Percentiles rank a stretch among this genome's conserved stretches.
These are phyloP conservation scores for Pseudochaenichthys georgianus DNA, from an alignment of 2,797 vertebrate species.

Conservation along the genomic window DNA sequence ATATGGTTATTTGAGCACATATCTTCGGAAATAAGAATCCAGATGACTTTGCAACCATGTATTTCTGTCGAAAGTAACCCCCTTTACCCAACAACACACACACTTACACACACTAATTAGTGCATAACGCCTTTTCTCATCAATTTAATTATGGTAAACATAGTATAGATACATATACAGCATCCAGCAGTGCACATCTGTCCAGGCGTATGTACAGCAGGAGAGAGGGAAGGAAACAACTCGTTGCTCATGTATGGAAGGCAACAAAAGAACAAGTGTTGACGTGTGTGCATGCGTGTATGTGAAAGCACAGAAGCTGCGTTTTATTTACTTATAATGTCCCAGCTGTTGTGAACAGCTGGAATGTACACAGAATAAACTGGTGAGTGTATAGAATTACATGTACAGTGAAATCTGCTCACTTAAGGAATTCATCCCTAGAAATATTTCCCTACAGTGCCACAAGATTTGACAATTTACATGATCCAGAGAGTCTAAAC, in stretches of 20 bases:
- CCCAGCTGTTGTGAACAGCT: slow-evolving; percentile 75
- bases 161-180: slow-evolving; percentile 56
- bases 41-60: not conserved
- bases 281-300: slow-evolving; percentile 50
- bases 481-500: not conserved
- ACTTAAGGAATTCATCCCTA: slow-evolving; percentile 20
- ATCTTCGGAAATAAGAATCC: slow-evolving; percentile 3
- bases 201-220: slow-evolving; percentile 49
- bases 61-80: slow-evolving; percentile 1
- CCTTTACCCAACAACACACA: slow-evolving; percentile 1
- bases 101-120: slow-evolving; percentile 25
- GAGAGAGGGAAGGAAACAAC: slow-evolving; percentile 29
- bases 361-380: slow-evolving; percentile 67
- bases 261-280: slow-evolving; percentile 48
- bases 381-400: slow-evolving; percentile 45
- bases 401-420: slow-evolving; percentile 49
- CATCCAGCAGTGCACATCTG: slow-evolving; percentile 72
- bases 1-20: slow-evolving; percentile 9
- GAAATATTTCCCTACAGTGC: not conserved
- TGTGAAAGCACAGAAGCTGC: slow-evolving; percentile 54
- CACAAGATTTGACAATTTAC: not conserved
- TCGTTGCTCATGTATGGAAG: slow-evolving; percentile 32
- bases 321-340: slow-evolving; percentile 69
- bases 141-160: slow-evolving; percentile 62
- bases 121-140: slow-evolving; percentile 46